Percentiles rank a stretch among this genome's conserved stretches.
These are phyloP conservation scores for Oryzias celebensis DNA, from an alignment of 2,113 vertebrate genomes.

Conservation along the genomic window DNA sequence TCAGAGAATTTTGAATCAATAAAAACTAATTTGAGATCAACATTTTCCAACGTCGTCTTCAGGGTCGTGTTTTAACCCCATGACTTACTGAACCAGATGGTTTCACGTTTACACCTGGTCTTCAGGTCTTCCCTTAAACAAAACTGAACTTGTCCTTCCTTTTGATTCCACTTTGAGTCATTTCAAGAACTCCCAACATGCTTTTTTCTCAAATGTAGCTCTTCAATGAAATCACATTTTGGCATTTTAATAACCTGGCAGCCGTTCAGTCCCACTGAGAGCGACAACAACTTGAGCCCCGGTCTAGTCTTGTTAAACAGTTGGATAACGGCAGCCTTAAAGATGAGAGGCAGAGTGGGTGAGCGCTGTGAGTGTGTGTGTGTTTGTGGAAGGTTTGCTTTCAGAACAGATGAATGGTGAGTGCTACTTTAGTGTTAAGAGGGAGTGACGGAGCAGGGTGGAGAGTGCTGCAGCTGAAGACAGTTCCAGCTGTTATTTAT, in stretches of 20 bases:
- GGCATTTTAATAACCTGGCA: conserved; percentile 9
- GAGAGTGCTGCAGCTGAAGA: conserved; percentile 4
- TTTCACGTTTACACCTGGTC: too few species aligned
- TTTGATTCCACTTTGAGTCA: background rate
- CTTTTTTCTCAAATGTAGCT: conserved; percentile 2
- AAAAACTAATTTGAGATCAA: too few species aligned
- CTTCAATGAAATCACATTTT: conserved; percentile 29
- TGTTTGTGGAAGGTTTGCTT: conserved; percentile 28
- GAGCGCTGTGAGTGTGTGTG: conserved; percentile 21
- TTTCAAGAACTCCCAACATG: background rate
- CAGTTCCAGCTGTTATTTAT: conserved; percentile 24
- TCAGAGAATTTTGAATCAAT: too few species aligned
- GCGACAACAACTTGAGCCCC: conserved; percentile 25
- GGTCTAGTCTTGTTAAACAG: conserved; percentile 42
- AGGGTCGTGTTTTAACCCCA: too few species aligned
- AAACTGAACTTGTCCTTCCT: background rate
- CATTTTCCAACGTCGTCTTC: too few species aligned
- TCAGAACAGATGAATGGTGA: conserved; percentile 41
- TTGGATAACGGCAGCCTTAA: conserved; percentile 50
- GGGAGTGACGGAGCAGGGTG: conserved; percentile 6
- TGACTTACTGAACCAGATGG: too few species aligned
- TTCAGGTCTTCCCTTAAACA: too few species aligned
- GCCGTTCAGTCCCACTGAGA: conserved; percentile 27
- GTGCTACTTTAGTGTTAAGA: conserved; percentile 24
- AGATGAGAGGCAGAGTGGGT: conserved; percentile 26